Evolutionary conservation across 2,888 invertebrate genomes (phyloP).

Genomic region (Pharmacophagus antenor): DNA sequence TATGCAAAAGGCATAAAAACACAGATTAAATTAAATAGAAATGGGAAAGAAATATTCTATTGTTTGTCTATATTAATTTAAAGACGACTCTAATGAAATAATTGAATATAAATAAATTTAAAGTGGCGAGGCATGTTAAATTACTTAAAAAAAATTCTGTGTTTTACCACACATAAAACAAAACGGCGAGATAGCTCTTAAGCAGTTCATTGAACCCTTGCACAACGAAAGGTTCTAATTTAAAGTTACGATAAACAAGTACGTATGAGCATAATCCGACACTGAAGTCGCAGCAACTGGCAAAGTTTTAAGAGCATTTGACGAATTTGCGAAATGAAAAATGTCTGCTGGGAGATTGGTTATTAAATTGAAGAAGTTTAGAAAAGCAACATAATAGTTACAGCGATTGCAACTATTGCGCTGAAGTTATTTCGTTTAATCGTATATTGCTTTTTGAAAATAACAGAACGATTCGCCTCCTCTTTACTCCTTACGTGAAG

Average conservation of each 20-base stretch:
- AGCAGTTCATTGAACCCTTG: conserved; percentile 42
- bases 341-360: conserved; percentile 35
- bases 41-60: too few species aligned
- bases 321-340: conserved; percentile 55
- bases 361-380: conserved; percentile 19
- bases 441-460: neutral
- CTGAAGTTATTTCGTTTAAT: conserved; percentile 7
- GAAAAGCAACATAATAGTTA: neutral
- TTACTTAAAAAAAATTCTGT: neutral
- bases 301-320: conserved; percentile 48
- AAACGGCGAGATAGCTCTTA: conserved; percentile 30
- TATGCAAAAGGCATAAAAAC: too few species aligned
- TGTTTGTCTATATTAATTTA: too few species aligned
- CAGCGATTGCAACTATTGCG: neutral
- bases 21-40: too few species aligned
- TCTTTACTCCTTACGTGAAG: neutral
- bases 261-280: conserved; percentile 46
- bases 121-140: neutral
- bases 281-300: conserved; percentile 26
- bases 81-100: too few species aligned
- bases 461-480: neutral
- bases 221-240: conserved; percentile 55
- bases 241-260: conserved; percentile 50
- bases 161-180: conserved; percentile 4
- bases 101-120: too few species aligned